Conservation (phyloP, 2,797 vertebrate species). For the Rhynchotus rufescens region DNA sequence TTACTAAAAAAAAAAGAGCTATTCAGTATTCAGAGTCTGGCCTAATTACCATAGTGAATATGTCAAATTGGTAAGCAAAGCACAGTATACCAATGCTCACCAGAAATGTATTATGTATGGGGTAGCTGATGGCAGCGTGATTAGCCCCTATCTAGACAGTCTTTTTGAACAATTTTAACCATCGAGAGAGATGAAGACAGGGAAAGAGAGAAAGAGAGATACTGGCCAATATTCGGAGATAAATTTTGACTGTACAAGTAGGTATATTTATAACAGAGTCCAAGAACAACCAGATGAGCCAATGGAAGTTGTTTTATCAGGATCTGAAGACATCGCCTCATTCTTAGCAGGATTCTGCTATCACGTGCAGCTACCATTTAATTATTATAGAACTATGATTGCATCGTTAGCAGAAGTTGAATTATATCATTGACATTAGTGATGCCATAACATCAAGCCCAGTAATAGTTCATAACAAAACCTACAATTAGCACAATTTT, state of each 20-base stretch:
- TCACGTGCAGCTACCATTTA: slow-evolving; percentile 38
- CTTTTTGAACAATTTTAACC: not conserved
- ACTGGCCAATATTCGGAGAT: not conserved
- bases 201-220: not conserved
- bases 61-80: not conserved
- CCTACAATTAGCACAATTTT: slow-evolving; percentile 70
- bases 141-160: not conserved
- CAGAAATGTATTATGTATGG: not conserved
- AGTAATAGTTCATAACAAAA: slow-evolving; percentile 66
- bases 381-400: slow-evolving; percentile 64
- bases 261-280: slow-evolving; percentile 18
- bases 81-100: accelerated
- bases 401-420: slow-evolving; percentile 67
- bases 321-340: slow-evolving; percentile 39
- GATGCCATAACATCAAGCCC: slow-evolving; percentile 68
- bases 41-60: not conserved
- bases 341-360: slow-evolving; percentile 62
- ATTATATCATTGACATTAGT: slow-evolving; percentile 73
- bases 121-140: not conserved
- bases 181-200: not conserved
- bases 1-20: not conserved
- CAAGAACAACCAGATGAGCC: slow-evolving; percentile 37
- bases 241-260: slow-evolving; percentile 19
- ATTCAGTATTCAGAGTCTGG: not conserved
- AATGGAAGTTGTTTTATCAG: slow-evolving; percentile 44